phyloP scores from a whole-genome alignment of 1,140 invertebrate genomes.

The Drosophila orosa region DNA sequence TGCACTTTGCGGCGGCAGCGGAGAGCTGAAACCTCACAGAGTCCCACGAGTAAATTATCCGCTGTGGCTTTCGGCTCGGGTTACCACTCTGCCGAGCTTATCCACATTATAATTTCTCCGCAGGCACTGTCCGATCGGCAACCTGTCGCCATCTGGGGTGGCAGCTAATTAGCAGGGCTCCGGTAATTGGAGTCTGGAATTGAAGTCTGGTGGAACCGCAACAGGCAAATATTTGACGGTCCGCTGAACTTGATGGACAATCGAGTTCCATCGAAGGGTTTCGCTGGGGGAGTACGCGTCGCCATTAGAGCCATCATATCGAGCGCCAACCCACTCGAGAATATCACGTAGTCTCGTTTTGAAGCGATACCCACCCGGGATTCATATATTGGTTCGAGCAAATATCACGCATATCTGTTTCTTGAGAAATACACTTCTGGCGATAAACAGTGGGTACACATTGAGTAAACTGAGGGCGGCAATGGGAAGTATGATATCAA shows the following conservation, averaged over 20 bases:
- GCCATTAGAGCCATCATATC: slow-evolving; percentile 9
- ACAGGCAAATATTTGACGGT: slow-evolving; percentile 43
- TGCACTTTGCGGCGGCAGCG: slow-evolving; percentile 57
- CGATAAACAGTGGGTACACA: slow-evolving; percentile 31
- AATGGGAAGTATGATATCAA: slow-evolving; percentile 41
- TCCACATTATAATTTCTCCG: slow-evolving; percentile 42
- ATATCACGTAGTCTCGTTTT: slow-evolving; percentile 43
- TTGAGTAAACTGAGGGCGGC: slow-evolving; percentile 1
- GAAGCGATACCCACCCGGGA: slow-evolving; percentile 20
- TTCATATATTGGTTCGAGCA: slow-evolving; percentile 9
- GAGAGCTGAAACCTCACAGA: slow-evolving; percentile 41
- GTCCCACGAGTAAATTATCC: slow-evolving; percentile 77
- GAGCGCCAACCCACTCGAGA: slow-evolving; percentile 19
- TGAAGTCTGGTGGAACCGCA: slow-evolving; percentile 25
- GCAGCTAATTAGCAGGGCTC: slow-evolving; percentile 48
- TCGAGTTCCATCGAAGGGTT: slow-evolving; percentile 30
- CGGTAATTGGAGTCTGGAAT: slow-evolving; percentile 53
- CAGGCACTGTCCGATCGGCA: slow-evolving; percentile 29
- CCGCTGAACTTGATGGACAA: slow-evolving; percentile 42
- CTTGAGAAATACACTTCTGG: slow-evolving; percentile 28
- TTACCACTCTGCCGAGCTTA: slow-evolving; percentile 54
- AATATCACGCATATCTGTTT: slow-evolving; percentile 51
- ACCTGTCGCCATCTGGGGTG: slow-evolving; percentile 48
- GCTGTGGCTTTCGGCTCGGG: slow-evolving; percentile 58
- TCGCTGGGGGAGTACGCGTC: not conserved